A percentile compares a stretch with the other conserved stretches of the same genome.
phyloP scores from a whole-genome alignment of 1,140 invertebrate genomes.

The Wiebesia pumilae region DNA sequence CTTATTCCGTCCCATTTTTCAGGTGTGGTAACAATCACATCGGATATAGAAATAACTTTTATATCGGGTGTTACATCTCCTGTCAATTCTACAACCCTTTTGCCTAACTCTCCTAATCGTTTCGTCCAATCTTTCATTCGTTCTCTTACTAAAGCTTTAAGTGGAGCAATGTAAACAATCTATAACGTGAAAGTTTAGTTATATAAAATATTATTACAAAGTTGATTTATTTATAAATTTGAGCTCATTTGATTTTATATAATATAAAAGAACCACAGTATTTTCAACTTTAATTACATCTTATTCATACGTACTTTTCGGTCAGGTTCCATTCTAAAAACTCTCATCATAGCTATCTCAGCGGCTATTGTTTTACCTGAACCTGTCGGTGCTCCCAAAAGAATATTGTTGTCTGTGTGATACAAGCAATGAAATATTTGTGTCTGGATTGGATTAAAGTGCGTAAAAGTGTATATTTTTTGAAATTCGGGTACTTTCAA shows the following conservation, averaged over 20 bases:
- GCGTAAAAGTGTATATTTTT: conserved; percentile 91
- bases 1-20: conserved; percentile 99
- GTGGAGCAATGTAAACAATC: conserved; percentile 98
- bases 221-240: neutral
- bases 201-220: neutral
- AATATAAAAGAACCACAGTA: neutral
- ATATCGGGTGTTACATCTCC: conserved; percentile 97
- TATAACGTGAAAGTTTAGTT: conserved; percentile 65
- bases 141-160: conserved; percentile 98
- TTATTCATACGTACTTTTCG: conserved; percentile 81
- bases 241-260: too few relatives aligned
- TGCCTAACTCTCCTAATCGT: conserved; percentile 86
- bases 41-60: conserved; percentile 86
- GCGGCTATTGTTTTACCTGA: conserved; percentile 99
- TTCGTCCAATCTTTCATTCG: conserved; percentile 97
- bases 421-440: conserved; percentile 98
- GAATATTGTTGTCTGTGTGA: conserved; percentile 94
- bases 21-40: conserved; percentile 98
- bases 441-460: conserved; percentile 99
- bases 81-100: conserved; percentile 96
- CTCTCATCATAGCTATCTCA: conserved; percentile 96
- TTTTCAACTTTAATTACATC: neutral
- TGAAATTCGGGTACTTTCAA: conserved; percentile 87
- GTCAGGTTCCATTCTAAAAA: conserved; percentile 89
- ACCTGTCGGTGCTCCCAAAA: conserved; percentile 98